phyloP scores from a whole-genome alignment of 2,113 vertebrate genomes.

The Hemibagrus wyckioides region DNA sequence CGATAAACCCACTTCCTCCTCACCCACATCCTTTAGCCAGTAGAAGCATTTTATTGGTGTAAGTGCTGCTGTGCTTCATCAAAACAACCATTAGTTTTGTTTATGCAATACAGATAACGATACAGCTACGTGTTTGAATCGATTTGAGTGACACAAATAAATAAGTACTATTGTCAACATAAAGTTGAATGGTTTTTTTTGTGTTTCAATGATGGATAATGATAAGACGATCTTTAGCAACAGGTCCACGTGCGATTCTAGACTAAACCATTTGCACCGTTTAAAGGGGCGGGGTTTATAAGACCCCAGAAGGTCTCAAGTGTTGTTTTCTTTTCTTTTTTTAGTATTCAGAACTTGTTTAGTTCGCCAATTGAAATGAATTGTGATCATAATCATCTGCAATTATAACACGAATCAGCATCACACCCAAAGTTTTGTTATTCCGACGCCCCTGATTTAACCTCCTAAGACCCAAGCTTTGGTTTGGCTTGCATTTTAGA shows the following conservation, averaged over 20 bases:
- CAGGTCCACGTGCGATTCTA: background rate
- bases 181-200: background rate
- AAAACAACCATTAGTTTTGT: constrained; percentile 31
- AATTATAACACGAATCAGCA: too few relatives aligned
- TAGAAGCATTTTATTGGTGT: constrained; percentile 34
- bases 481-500: too few relatives aligned
- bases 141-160: background rate
- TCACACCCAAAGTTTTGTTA: too few relatives aligned
- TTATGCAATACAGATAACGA: background rate
- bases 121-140: background rate
- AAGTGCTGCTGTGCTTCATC: constrained; percentile 36
- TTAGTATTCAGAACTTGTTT: background rate
- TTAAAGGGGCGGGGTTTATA: background rate
- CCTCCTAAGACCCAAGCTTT: too few relatives aligned
- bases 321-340: background rate
- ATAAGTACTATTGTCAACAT: background rate
- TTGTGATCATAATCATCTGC: background rate
- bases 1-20: constrained; percentile 61
- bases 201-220: background rate
- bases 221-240: background rate
- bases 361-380: background rate
- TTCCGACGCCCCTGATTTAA: background rate
- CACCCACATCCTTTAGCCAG: constrained; percentile 62
- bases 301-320: background rate
- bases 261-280: background rate